Percentiles rank a stretch among this genome's conserved stretches.
Evolutionary conservation across 2,113 vertebrate genomes (phyloP).

Genomic region (Archilochus colubris): DNA sequence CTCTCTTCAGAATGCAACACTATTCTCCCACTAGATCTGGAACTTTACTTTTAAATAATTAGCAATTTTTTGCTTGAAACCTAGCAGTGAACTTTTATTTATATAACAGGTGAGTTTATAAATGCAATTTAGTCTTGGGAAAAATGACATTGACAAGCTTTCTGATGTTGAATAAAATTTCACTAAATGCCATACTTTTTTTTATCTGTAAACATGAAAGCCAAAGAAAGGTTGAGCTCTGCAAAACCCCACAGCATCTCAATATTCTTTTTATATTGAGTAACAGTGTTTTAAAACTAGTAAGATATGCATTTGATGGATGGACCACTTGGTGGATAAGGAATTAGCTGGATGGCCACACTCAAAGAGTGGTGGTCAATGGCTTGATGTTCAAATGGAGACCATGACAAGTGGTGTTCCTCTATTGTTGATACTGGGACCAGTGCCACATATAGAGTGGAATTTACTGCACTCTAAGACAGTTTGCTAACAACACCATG

Average conservation of each 20-base stretch:
- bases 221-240: background rate
- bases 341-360: too few relatives aligned
- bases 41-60: slow-evolving; percentile 21
- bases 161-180: background rate
- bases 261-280: background rate
- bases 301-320: too few relatives aligned
- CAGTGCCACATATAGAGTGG: too few relatives aligned
- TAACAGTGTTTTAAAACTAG: background rate
- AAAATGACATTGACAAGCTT: background rate
- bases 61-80: background rate
- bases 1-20: background rate
- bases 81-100: slow-evolving; percentile 27
- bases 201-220: background rate
- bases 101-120: slow-evolving; percentile 12
- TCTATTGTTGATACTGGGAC: too few relatives aligned
- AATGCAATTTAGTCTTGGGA: background rate
- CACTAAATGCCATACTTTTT: background rate
- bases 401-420: too few relatives aligned
- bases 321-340: too few relatives aligned
- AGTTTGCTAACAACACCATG: too few relatives aligned
- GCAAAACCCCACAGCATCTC: background rate
- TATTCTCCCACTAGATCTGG: background rate
- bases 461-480: too few relatives aligned
- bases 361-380: too few relatives aligned
- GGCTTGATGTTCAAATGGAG: too few relatives aligned